Evolutionary conservation across 2,113 vertebrate genomes (phyloP), one percentile per base, ranked within the genome.

Genomic region (Amphiprion percula): DNA sequence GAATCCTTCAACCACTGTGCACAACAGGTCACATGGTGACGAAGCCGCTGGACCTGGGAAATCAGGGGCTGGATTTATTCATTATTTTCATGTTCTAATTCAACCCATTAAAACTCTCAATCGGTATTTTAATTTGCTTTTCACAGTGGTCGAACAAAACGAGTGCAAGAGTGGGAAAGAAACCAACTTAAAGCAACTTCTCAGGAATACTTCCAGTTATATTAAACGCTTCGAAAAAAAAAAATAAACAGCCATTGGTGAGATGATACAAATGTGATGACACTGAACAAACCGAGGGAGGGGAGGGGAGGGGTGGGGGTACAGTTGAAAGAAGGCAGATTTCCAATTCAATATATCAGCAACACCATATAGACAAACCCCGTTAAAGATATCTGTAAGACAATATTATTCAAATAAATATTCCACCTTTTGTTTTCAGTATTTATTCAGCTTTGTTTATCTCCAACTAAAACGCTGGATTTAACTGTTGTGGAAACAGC

Each of bases 391-490:
- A 87, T 89, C 79, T 87, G 83, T 86, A 87, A 94, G 83, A 92
- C 85, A 80, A 88, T 78, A 85, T 84, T 82, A 86, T 86, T 90
- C 85, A 90, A 94, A 95, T 94, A 95, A 94, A 95, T 94, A 95
- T 86, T 90, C 84, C 80, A 84, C 80, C 77, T 90, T 90, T 90
- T 88, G 72, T 71, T 85, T 82, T 91, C 83, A 89, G 75, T 87
- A 90, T 83, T 79, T 87, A 84, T 86, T 90, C 52, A 88, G 76
- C 80, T 88, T 80, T 68, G 64, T 80, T 85, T 76, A 33, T 82
- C 56, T 92, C 95, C 95, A 95, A 94, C 95, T 95, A 95, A 92
- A 95, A 95, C 94, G 93, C 82, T 95, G 95, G 95, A 95, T 81
- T 65, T 68, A 70, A 87, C 81, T 83, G 88, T 87, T 68, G 79